Evolutionary conservation across 1,140 invertebrate species (phyloP).

Genomic region (Cepaea nemoralis): DNA sequence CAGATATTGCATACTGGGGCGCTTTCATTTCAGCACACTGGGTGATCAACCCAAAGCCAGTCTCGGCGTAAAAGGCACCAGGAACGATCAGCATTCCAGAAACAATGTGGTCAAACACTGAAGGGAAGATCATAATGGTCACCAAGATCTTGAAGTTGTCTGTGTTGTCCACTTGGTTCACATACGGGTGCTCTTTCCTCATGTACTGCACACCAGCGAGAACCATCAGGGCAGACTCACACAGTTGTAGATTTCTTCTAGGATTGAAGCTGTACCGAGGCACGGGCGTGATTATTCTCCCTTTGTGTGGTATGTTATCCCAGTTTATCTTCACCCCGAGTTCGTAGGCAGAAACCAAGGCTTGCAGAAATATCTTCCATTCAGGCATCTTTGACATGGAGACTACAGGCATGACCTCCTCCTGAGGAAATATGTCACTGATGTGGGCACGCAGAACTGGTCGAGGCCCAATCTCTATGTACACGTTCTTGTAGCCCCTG

Average conservation of each 20-base stretch:
- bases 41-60: conserved; percentile 40
- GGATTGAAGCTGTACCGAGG: conserved; percentile 45
- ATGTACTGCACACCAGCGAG: conserved; percentile 31
- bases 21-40: conserved; percentile 13
- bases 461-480: conserved; percentile 58
- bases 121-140: conserved; percentile 26
- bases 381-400: conserved; percentile 53
- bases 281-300: conserved; percentile 26
- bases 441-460: conserved; percentile 51
- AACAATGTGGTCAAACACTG: conserved; percentile 47
- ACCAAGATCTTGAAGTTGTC: conserved; percentile 32
- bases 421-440: conserved; percentile 44
- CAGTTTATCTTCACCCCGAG: conserved; percentile 43
- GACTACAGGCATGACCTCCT: conserved; percentile 37
- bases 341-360: conserved; percentile 35
- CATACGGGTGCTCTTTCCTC: conserved; percentile 39
- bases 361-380: conserved; percentile 37
- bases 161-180: conserved; percentile 22
- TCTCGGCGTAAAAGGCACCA: conserved; percentile 49
- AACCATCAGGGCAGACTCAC: conserved; percentile 19
- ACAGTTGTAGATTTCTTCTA: conserved; percentile 20
- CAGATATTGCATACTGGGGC: conserved; percentile 28
- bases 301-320: conserved; percentile 34
- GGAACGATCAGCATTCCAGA: conserved; percentile 42
- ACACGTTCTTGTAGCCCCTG: conserved; percentile 44